These are phyloP conservation scores for Magallana nippona DNA, from an alignment of 2,888 invertebrate genomes.

Conservation along the genomic window DNA sequence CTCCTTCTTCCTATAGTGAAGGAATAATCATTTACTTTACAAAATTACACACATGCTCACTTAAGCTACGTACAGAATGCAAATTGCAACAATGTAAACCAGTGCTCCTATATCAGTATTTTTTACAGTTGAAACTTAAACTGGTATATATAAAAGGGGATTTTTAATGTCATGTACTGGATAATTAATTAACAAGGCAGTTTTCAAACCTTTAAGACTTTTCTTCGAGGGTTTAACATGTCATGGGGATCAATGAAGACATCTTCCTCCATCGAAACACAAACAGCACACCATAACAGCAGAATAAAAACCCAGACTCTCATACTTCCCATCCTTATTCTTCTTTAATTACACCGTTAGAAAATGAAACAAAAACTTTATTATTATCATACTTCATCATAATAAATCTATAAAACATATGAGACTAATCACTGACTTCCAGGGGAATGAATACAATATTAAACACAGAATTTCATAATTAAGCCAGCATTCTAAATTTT, in stretches of 20 bases:
- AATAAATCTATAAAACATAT: no score
- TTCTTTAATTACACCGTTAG: no score
- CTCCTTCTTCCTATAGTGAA: not conserved
- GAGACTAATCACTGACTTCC: no score
- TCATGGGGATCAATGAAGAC: constrained; percentile 57
- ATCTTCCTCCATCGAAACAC: constrained; percentile 40
- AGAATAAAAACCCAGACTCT: not conserved
- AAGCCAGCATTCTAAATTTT: no score
- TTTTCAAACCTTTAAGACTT: not conserved
- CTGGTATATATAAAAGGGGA: not conserved
- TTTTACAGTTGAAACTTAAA: not conserved
- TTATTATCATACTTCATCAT: no score
- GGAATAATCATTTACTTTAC: not conserved
- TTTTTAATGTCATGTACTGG: not conserved
- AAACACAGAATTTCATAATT: no score
- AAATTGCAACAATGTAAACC: no score
- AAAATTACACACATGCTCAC: not conserved
- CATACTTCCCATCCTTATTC: not conserved
- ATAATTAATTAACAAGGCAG: not conserved
- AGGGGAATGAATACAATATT: no score
- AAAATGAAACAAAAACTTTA: no score
- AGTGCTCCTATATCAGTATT: no score
- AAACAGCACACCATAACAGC: not conserved
- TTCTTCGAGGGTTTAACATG: constrained; percentile 55
- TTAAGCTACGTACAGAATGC: no score